Percentiles rank a stretch among this genome's conserved stretches.
phyloP scores from a whole-genome alignment of 2,113 vertebrate genomes.

The Charadrius vociferus region DNA sequence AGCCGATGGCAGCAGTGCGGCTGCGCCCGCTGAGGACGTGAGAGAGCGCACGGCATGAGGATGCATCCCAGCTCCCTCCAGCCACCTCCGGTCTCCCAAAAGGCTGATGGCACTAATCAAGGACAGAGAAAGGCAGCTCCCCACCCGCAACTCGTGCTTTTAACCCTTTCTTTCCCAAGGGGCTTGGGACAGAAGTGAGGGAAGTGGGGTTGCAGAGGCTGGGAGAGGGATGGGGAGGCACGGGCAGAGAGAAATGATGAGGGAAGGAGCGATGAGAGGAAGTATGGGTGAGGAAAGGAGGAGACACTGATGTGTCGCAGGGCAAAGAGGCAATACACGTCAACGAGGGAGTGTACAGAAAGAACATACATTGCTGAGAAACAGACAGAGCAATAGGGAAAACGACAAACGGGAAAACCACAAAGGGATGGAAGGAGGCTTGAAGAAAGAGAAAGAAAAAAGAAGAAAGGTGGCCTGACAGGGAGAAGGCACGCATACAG shows the following conservation, averaged over 20 bases:
- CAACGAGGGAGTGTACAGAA: accelerated
- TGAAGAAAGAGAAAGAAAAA: neutral
- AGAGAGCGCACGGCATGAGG: neutral
- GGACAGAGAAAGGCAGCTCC: neutral
- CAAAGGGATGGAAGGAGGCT: neutral
- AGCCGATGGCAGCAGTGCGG: neutral
- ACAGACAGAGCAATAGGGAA: neutral
- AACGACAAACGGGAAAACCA: neutral
- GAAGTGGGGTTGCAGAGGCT: neutral
- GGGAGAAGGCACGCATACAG: neutral
- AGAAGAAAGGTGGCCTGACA: neutral
- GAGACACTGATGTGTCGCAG: neutral
- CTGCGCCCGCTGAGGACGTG: slow-evolving; percentile 32
- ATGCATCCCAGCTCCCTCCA: neutral
- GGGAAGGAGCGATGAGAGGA: neutral
- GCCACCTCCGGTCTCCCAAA: neutral
- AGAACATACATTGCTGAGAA: neutral
- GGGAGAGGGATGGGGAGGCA: neutral
- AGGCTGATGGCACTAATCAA: neutral
- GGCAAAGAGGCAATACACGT: neutral
- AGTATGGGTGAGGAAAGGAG: neutral
- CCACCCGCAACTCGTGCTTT: neutral
- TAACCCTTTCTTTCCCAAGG: neutral
- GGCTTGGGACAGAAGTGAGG: neutral
- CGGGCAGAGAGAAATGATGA: neutral